These are phyloP conservation scores for Rhinoraja longicauda DNA, from an alignment of 2,797 vertebrate genomes.

Conservation along the genomic window DNA sequence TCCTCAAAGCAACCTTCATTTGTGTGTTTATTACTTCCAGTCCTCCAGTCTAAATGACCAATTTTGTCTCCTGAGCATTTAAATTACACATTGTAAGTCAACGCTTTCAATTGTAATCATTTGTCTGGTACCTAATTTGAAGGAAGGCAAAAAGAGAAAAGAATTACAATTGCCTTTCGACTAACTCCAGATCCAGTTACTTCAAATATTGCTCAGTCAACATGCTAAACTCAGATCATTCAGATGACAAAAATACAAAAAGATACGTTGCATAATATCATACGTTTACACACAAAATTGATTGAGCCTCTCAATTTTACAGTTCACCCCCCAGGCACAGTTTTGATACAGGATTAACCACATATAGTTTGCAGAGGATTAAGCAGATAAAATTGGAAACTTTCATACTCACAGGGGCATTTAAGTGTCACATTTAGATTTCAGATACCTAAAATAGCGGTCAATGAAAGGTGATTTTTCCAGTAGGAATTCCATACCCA, in stretches of 20 bases:
- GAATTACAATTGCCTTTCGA: neutral
- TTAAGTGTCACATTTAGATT: constrained; percentile 25
- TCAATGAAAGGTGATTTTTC: neutral
- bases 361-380: constrained; percentile 16
- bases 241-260: neutral
- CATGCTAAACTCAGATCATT: neutral
- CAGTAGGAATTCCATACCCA: neutral
- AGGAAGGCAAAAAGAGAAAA: neutral
- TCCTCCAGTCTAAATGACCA: neutral
- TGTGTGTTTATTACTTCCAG: neutral
- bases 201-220: neutral
- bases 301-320: neutral
- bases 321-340: neutral
- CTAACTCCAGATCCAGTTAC: neutral
- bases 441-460: neutral
- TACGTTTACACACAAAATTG: neutral
- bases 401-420: constrained; percentile 13
- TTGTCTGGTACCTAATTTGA: neutral
- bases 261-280: neutral
- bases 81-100: neutral
- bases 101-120: neutral
- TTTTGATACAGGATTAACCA: constrained; percentile 34
- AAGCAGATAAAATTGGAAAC: constrained; percentile 19
- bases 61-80: neutral
- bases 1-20: neutral